Evolutionary conservation across 2,888 invertebrate species (phyloP).

Genomic region (Troilus luridus): DNA sequence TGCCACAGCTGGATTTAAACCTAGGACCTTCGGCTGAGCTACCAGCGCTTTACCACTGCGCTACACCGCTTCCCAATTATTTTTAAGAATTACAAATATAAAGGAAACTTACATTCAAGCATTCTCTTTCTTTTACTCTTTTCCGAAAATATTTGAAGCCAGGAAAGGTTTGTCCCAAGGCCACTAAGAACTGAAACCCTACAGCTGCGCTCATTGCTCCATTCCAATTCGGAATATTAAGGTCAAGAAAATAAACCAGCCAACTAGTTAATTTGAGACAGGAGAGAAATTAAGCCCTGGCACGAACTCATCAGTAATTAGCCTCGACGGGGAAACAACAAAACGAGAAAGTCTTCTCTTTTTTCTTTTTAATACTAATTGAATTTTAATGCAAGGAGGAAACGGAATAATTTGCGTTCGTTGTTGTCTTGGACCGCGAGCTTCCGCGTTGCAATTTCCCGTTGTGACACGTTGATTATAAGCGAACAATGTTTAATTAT

Average conservation of each 20-base stretch:
- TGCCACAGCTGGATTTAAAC: too few relatives aligned
- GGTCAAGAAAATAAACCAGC: background rate
- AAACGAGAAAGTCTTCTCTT: background rate
- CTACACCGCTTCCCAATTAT: too few relatives aligned
- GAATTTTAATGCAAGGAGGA: conserved; percentile 41
- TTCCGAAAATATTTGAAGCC: too few relatives aligned
- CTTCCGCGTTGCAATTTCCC: background rate
- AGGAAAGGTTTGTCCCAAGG: too few relatives aligned
- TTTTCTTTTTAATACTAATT: background rate
- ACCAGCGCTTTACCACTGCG: too few relatives aligned
- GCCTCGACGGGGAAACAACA: background rate
- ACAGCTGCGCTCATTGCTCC: background rate
- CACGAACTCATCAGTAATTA: conserved; percentile 34
- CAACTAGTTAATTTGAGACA: background rate
- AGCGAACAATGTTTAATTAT: too few relatives aligned
- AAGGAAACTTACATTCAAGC: too few relatives aligned
- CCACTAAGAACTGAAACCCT: too few relatives aligned
- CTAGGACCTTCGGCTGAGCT: too few relatives aligned
- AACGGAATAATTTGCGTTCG: background rate
- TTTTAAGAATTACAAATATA: too few relatives aligned
- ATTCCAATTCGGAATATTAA: background rate
- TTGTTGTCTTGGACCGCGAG: background rate
- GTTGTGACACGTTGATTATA: background rate
- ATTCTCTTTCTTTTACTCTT: too few relatives aligned
- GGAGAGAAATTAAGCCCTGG: background rate